Base-by-base conservation (phyloP, 2,113 vertebrate species). In the Anolis carolinensis region DNA sequence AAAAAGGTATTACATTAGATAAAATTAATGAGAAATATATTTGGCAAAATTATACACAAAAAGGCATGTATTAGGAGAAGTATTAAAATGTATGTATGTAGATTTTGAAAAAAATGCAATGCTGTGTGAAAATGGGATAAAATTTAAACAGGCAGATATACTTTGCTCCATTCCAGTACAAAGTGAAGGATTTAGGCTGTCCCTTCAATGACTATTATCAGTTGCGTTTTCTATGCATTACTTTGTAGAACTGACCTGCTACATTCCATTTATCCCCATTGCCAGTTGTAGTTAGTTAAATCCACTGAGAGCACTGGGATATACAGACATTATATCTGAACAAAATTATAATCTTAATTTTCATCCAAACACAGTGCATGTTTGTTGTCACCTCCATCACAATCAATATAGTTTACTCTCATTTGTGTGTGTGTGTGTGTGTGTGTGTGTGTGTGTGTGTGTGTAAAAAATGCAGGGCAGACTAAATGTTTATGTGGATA, bases 401-500 rank as follows among this genome's bases (percentile, higher is more conserved):
- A 30, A 8, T 67, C 20, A 59, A 10, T 36, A 25, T 6, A 59
- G 32, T 13, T 72, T 36, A 55, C 30, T 55, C 48, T 14, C 23
- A 72, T 20, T 21, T 70, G 36, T 67, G n/a, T 68, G 27, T 63
- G 73, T 32, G 21, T 48, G 11, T 74, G 21, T 74, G 23, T 74
- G 16, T 36, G n/a, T n/a, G n/a, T 70, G 36, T 70, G 36, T 67
- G n/a, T 68, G 27, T 63, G 73, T 32, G 21, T 48, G 11, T 74
- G 21, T 74, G 23, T 36, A 50, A 76, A n/a, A 44, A 72, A 18
- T 82, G 71, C 75, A 83, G 25, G 25, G 5, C 18, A 85, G 63
- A 68, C 67, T n/a, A 55, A n/a, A 48, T 68, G 48, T 78, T 85
- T 85, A 85, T 78, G 48, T 52, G 48, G 63, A 25, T 70, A 59